Base-by-base conservation (phyloP, 2,113 vertebrate genomes). In the Hyperoodon ampullatus region DNA sequence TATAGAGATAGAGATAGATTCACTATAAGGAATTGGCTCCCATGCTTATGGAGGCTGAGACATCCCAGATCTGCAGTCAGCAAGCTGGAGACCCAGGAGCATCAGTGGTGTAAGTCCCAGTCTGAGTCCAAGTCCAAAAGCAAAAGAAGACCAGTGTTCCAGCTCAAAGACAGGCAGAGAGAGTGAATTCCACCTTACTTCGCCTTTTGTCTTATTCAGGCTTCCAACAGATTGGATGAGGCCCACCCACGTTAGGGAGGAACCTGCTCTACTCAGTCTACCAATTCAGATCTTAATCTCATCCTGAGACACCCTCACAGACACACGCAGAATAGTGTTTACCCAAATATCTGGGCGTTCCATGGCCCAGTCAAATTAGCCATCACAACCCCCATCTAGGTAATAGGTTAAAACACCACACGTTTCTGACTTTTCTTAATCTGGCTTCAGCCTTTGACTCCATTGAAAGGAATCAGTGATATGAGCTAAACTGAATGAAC, bases 371-470 rank as follows among this genome's bases (percentile, higher is more conserved):
- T 50, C 85, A 53, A 72, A 81, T 63, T 81, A 42, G 26, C 55
- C 23, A 82, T 53, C 6, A 53, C 7, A 53, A 12, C 65, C 39
- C 70, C 70, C 19, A 30, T 23, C 30, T n/a, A 19, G 4, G 42
- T 68, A 30, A 93, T n/a, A 78, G 9, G 23, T 58, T 88, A 80
- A 93, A 85, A 74, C 33, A 85, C 15, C 35, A 68, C n/a, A 30
- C 2, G 3, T 91, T 65, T 87, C 33, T 47, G 74, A 5, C 33
- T 86, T 80, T 60, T 68, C 81, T 84, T 88, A 68, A 75, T 50
- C 65, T 93, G n/a, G 47, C 12, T 58, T 90, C 35, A 92, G 80
- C 33, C 58, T 91, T 65, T 90, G 70, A 95, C 47, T 80, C 88
- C 21, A n/a, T 88, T 50, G 70, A 55, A 90, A 91, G 16, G 42